Conservation (phyloP, 1,140 invertebrate species). For the Thalassaphorura encarpata region DNA sequence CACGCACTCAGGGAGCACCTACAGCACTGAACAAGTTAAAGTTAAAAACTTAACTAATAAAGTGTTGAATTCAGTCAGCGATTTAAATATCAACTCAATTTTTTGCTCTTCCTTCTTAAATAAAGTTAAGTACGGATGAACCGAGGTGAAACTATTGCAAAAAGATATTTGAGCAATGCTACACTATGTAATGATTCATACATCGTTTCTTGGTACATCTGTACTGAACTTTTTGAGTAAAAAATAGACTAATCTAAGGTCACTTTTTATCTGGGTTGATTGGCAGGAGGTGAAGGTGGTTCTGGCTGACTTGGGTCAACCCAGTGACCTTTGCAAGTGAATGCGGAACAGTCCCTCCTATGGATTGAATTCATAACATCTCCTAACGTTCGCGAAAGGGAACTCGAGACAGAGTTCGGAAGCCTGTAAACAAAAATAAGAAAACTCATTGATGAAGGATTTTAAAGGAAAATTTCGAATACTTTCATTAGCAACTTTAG, state of each 20-base stretch:
- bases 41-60: too few relatives aligned
- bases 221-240: neutral
- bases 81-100: too few relatives aligned
- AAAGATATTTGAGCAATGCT: too few relatives aligned
- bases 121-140: too few relatives aligned
- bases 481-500: neutral
- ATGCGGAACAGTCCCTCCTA: conserved; percentile 21
- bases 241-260: neutral
- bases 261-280: conserved; percentile 6
- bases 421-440: conserved; percentile 18
- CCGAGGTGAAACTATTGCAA: neutral
- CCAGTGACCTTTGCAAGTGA: conserved; percentile 22
- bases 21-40: too few relatives aligned
- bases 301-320: conserved; percentile 15
- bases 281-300: conserved; percentile 12
- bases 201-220: neutral
- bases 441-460: neutral
- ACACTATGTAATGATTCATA: too few relatives aligned
- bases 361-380: conserved; percentile 20
- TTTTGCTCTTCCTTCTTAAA: too few relatives aligned
- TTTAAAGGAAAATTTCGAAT: neutral
- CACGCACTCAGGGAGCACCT: too few relatives aligned
- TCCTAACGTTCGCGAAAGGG: conserved; percentile 13
- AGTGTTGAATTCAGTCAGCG: too few relatives aligned
- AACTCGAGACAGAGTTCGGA: conserved; percentile 21